A percentile compares a stretch with the other conserved stretches of the same genome.
These are phyloP conservation scores for Drosophila algonquin DNA, from an alignment of 2,888 invertebrate species.

Conservation along the genomic window DNA sequence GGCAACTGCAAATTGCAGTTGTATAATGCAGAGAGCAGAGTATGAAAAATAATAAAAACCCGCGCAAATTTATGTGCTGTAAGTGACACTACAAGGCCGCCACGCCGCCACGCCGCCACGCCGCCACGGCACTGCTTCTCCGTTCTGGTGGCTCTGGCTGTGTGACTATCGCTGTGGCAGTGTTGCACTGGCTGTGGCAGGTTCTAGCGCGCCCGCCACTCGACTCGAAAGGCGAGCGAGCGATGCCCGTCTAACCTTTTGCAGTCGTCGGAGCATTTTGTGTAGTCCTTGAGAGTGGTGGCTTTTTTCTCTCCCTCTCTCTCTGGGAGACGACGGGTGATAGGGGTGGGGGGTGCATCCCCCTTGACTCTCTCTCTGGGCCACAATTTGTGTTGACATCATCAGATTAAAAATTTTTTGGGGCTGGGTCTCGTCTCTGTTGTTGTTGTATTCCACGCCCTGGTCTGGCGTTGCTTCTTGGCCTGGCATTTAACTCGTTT, in stretches of 20 bases:
- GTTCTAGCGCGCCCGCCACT: constrained; percentile 50
- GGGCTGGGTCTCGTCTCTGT: constrained; percentile 1
- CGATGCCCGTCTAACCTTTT: constrained; percentile 64
- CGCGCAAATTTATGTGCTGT: constrained; percentile 66
- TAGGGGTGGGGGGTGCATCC: not conserved
- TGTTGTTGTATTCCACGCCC: constrained; percentile 22
- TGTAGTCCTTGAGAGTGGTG: constrained; percentile 68
- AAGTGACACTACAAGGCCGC: constrained; percentile 76
- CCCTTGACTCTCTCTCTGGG: constrained; percentile 23
- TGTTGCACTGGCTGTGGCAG: constrained; percentile 9
- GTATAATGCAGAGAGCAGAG: constrained; percentile 54
- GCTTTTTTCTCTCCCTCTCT: not conserved
- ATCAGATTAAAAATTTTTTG: constrained; percentile 77
- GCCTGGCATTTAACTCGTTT: constrained; percentile 80
- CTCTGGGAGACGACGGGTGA: not conserved
- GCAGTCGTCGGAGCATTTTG: constrained; percentile 70
- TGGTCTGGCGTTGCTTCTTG: constrained; percentile 49
- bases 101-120: constrained; percentile 66
- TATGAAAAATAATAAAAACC: constrained; percentile 55
- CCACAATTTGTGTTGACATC: constrained; percentile 80
- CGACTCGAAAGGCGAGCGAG: constrained; percentile 39
- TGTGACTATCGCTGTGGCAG: constrained; percentile 27
- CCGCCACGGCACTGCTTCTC: constrained; percentile 47
- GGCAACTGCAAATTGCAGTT: constrained; percentile 74
- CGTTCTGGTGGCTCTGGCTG: constrained; percentile 24